Evolutionary conservation across 2,888 invertebrate genomes (phyloP), one percentile per base, ranked within the genome.

Genomic region (Leptopterna dolabrata): DNA sequence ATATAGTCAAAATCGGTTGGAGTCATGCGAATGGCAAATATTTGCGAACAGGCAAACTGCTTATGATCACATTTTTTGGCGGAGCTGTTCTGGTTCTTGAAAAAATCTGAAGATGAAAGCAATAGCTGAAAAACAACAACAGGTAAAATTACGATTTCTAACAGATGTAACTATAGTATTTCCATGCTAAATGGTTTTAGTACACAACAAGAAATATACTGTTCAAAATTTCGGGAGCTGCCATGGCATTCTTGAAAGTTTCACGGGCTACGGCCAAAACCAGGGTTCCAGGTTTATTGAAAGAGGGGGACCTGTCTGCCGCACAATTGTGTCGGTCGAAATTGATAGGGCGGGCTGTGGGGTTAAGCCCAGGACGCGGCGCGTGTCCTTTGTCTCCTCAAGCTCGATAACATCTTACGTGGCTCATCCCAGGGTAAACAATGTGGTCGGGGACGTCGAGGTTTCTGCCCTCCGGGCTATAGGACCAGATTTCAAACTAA

Each of bases 371-470:
- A 76, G 73, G 78, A 78, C 45, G 45, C 41, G 45, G 78, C 78
- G 78, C 78, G 78, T 78, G 78, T 78, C 78, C 78, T 41, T 78
- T 78, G 78, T 78, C 14, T 78, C 76, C 78, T 78, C 36, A 2
- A 16, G 36, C 73, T 30, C 73, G 73, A 76, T 76, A 76, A 41
- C 73, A 76, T 76, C 63, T 63, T 63, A 63, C 63, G 63, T 63
- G 63, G 63, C 24, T 63, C 63, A 63, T 63, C 63, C 63, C 63
- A 13, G 13, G 63, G 2, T 63, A 19, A 63, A 63, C 63, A 63
- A 63, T 63, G 63, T 63, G 63, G 27, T 1, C 51, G 51, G n/a
- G 51, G n/a, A 51, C 51, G n/a, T 24, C 24, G 24, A 63, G 24
- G 63, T 63, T 63, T 24, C 24, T 24, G 63, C n/a, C n/a, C n/a